Percentiles rank a stretch among this genome's conserved stretches.
Conservation (phyloP, 2,113 vertebrate genomes). For the Sigmodon hispidus region DNA sequence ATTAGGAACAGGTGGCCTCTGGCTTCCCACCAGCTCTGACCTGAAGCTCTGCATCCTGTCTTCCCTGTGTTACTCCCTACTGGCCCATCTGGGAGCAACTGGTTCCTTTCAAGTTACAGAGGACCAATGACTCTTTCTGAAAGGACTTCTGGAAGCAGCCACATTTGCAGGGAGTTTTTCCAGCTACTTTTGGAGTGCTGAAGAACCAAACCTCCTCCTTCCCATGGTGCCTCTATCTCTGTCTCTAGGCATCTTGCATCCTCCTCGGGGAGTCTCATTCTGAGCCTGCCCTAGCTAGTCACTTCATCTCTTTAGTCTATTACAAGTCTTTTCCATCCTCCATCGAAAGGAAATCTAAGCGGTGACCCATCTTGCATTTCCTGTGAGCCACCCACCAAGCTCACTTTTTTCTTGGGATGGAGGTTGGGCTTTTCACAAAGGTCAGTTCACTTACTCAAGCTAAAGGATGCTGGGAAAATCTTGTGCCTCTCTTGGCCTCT, state of each 20-base stretch:
- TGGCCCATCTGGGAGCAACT: neutral
- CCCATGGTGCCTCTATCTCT: neutral
- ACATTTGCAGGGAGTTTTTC: neutral
- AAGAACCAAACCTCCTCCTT: neutral
- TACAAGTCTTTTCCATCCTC: neutral
- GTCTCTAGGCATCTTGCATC: neutral
- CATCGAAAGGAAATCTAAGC: neutral
- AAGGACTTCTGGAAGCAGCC: neutral
- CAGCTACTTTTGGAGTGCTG: accelerated
- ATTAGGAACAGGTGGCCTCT: too few species aligned
- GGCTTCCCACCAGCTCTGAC: accelerated
- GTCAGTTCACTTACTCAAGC: neutral
- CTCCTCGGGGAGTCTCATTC: neutral
- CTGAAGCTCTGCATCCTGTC: neutral
- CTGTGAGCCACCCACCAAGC: neutral
- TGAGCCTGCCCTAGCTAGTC: neutral
- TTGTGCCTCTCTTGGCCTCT: neutral
- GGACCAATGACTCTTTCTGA: neutral
- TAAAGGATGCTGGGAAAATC: neutral
- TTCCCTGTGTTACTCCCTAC: neutral
- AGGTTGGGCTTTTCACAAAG: neutral
- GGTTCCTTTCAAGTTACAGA: neutral
- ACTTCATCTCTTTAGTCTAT: neutral
- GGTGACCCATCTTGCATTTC: too few species aligned
- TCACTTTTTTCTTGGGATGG: neutral